A percentile compares a stretch with the other conserved stretches of the same genome.
Evolutionary conservation across 1,140 invertebrate genomes (phyloP).

Genomic region (Dendroctonus ponderosae): DNA sequence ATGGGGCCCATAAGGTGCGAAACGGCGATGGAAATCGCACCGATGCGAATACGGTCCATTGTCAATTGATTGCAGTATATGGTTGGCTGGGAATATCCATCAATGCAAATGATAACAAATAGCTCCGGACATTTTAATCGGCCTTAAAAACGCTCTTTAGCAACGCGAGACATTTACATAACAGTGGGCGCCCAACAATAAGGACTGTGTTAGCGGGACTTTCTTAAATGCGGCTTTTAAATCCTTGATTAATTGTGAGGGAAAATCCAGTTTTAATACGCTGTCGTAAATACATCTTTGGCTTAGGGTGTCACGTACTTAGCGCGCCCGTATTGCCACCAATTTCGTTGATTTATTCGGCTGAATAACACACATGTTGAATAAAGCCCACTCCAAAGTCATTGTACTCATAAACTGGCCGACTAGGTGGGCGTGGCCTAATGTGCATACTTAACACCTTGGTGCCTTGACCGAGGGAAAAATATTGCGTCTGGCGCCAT

Average conservation of each 20-base stretch:
- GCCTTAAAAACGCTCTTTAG: slow-evolving; percentile 14
- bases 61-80: slow-evolving; percentile 1
- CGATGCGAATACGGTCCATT: too few species aligned
- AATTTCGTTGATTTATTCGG: slow-evolving; percentile 10
- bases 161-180: slow-evolving; percentile 14
- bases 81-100: slow-evolving; percentile 1
- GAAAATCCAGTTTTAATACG: slow-evolving; percentile 22
- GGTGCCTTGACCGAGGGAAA: too few species aligned
- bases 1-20: too few species aligned
- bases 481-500: too few species aligned
- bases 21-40: too few species aligned
- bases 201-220: slow-evolving; percentile 23
- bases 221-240: slow-evolving; percentile 17
- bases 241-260: slow-evolving; percentile 21
- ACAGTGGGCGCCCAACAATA: slow-evolving; percentile 23
- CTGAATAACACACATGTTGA: too few species aligned
- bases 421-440: too few species aligned
- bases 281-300: slow-evolving; percentile 15
- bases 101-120: slow-evolving; percentile 22
- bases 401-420: too few species aligned
- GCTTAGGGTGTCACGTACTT: slow-evolving; percentile 20
- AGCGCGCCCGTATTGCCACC: slow-evolving; percentile 14
- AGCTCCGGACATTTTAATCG: slow-evolving; percentile 16
- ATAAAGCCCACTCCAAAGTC: too few species aligned
- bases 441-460: too few species aligned